A percentile compares a stretch with the other conserved stretches of the same genome.
Evolutionary conservation across 2,113 vertebrate genomes (phyloP).

Genomic region (Tylochromis polylepis): DNA sequence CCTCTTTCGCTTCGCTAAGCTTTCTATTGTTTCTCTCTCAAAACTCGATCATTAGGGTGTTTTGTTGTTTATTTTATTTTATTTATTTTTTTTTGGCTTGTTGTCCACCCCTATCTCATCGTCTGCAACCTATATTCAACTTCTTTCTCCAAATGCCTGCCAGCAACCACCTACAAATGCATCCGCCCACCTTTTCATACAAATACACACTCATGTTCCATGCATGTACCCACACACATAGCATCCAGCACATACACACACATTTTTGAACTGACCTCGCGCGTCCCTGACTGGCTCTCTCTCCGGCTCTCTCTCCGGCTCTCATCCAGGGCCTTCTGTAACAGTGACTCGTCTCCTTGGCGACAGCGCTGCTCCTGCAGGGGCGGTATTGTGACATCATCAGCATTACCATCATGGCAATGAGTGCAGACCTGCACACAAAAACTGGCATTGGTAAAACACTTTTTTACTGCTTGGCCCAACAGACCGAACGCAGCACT

Average conservation of each 20-base stretch:
- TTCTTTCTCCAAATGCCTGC: slow-evolving; percentile 23
- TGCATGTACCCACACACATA: slow-evolving; percentile 16
- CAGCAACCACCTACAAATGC: slow-evolving; percentile 25
- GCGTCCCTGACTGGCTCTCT: slow-evolving; percentile 64
- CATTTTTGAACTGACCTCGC: slow-evolving; percentile 72
- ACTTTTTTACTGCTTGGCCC: not conserved
- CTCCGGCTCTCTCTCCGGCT: slow-evolving; percentile 59
- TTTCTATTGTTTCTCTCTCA: not conserved
- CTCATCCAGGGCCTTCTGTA: slow-evolving; percentile 73
- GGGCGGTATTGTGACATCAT: slow-evolving; percentile 42
- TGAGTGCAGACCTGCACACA: not conserved
- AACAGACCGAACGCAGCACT: not conserved
- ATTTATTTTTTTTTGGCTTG: not conserved
- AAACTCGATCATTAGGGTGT: not conserved
- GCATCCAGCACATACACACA: slow-evolving; percentile 1
- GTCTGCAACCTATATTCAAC: not conserved
- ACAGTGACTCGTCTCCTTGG: slow-evolving; percentile 79
- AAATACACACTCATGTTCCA: not conserved
- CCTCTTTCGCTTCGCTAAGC: slow-evolving; percentile 4
- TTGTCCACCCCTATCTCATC: not conserved
- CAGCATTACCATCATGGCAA: not conserved
- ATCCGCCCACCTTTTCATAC: slow-evolving; percentile 1
- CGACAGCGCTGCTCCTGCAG: slow-evolving; percentile 82
- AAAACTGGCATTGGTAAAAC: not conserved
- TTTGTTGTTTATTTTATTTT: not conserved